Percentiles rank a stretch among this genome's conserved stretches.
Evolutionary conservation across 2,888 invertebrate species (phyloP).

Genomic region (Entomobrya proxima): DNA sequence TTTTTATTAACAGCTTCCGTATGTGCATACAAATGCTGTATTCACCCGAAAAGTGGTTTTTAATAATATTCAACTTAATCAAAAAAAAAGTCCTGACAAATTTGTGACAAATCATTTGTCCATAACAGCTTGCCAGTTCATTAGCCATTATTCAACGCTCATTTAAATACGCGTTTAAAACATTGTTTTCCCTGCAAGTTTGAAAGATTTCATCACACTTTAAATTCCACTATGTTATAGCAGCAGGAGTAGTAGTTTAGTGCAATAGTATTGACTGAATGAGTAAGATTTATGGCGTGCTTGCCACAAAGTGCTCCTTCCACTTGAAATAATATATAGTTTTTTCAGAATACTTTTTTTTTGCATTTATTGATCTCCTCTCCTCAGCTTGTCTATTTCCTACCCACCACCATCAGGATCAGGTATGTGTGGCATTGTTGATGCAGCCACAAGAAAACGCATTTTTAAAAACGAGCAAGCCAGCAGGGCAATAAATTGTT

Average conservation of each 20-base stretch:
- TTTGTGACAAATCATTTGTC: conserved; percentile 63
- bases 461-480: conserved; percentile 1
- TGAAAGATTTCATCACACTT: conserved; percentile 58
- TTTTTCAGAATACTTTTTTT: conserved; percentile 11
- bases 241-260: neutral
- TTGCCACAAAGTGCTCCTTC: neutral
- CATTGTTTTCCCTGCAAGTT: conserved; percentile 16
- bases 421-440: neutral
- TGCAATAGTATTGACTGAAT: conserved; percentile 33
- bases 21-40: neutral
- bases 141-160: conserved; percentile 43
- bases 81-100: conserved; percentile 51
- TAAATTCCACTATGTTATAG: conserved; percentile 17
- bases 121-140: conserved; percentile 33
- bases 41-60: neutral
- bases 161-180: conserved; percentile 25
- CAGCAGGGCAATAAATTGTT: conserved; percentile 50
- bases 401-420: conserved; percentile 51
- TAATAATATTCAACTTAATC: conserved; percentile 34
- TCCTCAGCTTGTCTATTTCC: conserved; percentile 8
- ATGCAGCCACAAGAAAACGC: conserved; percentile 11
- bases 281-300: conserved; percentile 57
- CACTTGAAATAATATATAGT: conserved; percentile 1
- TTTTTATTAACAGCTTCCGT: neutral
- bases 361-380: conserved; percentile 54